A percentile compares a stretch with the other conserved stretches of the same genome.
phyloP scores from a whole-genome alignment of 2,888 invertebrate genomes.

The Lepidocyrtinus sp. region DNA sequence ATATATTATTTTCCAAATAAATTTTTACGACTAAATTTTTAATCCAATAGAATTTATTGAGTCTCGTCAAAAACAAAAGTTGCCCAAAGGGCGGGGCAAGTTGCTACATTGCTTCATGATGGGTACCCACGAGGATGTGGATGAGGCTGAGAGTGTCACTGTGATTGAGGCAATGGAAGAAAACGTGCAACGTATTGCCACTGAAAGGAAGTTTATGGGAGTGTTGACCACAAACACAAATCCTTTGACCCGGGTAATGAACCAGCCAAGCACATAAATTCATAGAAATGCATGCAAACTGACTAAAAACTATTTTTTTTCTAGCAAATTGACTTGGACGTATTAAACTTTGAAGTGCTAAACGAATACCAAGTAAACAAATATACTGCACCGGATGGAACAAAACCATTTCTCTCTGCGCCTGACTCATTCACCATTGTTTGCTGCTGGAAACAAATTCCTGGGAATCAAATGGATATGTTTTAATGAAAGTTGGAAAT shows the following conservation, averaged over 20 bases:
- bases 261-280: not conserved
- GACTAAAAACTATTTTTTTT: conserved; percentile 13
- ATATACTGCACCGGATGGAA: conserved; percentile 79
- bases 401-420: conserved; percentile 82
- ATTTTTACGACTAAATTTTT: not conserved
- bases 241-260: conserved; percentile 78
- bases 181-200: conserved; percentile 81
- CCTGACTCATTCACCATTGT: conserved; percentile 70
- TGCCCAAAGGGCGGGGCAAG: conserved; percentile 78
- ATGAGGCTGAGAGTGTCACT: conserved; percentile 82
- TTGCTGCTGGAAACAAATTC: conserved; percentile 48
- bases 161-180: conserved; percentile 86
- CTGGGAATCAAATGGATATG: conserved; percentile 50
- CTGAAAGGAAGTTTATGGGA: conserved; percentile 79
- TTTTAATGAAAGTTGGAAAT: too few species aligned
- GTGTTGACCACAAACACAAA: conserved; percentile 91
- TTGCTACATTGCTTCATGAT: conserved; percentile 91
- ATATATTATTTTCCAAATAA: conserved; percentile 12
- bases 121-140: conserved; percentile 77
- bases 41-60: conserved; percentile 50
- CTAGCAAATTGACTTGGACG: conserved; percentile 83
- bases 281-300: not conserved
- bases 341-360: conserved; percentile 84
- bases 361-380: conserved; percentile 21
- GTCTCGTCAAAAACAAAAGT: conserved; percentile 70